Evolutionary conservation across 2,797 vertebrate genomes (phyloP).

Genomic region (Anguilla pacifica): DNA sequence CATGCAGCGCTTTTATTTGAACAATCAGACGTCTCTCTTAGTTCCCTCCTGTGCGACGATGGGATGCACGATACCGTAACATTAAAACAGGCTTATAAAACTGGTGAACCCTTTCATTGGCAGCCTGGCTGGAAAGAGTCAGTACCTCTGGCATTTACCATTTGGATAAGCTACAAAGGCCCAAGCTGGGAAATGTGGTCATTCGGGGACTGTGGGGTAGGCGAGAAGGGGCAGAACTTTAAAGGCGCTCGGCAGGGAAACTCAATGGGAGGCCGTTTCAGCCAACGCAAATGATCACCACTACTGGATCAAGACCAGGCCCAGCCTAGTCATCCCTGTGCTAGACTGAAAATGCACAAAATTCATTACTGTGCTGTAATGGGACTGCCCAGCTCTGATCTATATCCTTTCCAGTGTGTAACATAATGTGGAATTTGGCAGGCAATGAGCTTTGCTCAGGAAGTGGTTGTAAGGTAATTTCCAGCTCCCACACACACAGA

Average conservation of each 20-base stretch:
- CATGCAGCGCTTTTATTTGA: slow-evolving; percentile 35
- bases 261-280: slow-evolving; percentile 26
- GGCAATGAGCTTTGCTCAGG: slow-evolving; percentile 2
- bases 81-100: slow-evolving; percentile 59
- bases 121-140: slow-evolving; percentile 66
- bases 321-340: not conserved
- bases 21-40: slow-evolving; percentile 21
- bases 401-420: slow-evolving; percentile 35
- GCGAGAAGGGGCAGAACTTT: slow-evolving; percentile 23
- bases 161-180: slow-evolving; percentile 72
- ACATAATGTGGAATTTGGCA: slow-evolving; percentile 53
- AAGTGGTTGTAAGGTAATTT: slow-evolving; percentile 43
- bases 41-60: slow-evolving; percentile 22
- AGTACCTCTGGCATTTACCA: slow-evolving; percentile 60
- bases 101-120: slow-evolving; percentile 70
- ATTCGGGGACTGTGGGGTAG: slow-evolving; percentile 14
- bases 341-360: slow-evolving; percentile 7
- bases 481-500: slow-evolving; percentile 20
- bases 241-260: slow-evolving; percentile 35
- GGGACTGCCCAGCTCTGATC: slow-evolving; percentile 20
- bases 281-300: not conserved
- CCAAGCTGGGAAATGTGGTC: slow-evolving; percentile 22
- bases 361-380: slow-evolving; percentile 33
- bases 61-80: slow-evolving; percentile 31
- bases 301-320: not conserved